Conservation (phyloP, 1,140 invertebrate genomes). For the Aphaenogaster ashmeadi region DNA sequence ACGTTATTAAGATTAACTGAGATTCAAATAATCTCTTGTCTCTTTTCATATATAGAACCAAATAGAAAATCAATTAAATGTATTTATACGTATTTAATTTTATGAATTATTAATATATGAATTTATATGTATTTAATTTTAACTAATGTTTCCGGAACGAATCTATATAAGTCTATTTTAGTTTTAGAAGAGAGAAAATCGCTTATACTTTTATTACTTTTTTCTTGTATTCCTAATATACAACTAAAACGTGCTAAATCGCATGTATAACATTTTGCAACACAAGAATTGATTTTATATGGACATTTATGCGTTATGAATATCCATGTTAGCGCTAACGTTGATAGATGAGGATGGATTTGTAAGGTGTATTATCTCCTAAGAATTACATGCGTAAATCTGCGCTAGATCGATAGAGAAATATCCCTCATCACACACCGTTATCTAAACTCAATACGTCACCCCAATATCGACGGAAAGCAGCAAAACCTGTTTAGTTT, state of each 20-base stretch:
- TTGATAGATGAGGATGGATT: slow-evolving; percentile 27
- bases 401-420: slow-evolving; percentile 17
- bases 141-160: background rate
- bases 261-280: background rate
- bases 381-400: slow-evolving; percentile 16
- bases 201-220: background rate
- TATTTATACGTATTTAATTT: background rate
- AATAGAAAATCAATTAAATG: background rate
- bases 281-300: background rate
- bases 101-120: background rate
- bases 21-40: background rate
- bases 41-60: background rate
- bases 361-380: background rate
- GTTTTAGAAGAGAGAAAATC: background rate
- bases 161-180: background rate
- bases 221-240: background rate
- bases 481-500: slow-evolving; percentile 34
- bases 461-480: slow-evolving; percentile 23
- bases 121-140: slow-evolving; percentile 4
- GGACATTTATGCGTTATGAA: background rate
- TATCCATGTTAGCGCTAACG: slow-evolving; percentile 5
- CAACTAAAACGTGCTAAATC: background rate
- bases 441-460: slow-evolving; percentile 53
- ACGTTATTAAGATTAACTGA: background rate
- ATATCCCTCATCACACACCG: slow-evolving; percentile 12